Evolutionary conservation across 1,140 invertebrate genomes (phyloP), one percentile per base, ranked within the genome.

Genomic region (Trichonephila inaurata): DNA sequence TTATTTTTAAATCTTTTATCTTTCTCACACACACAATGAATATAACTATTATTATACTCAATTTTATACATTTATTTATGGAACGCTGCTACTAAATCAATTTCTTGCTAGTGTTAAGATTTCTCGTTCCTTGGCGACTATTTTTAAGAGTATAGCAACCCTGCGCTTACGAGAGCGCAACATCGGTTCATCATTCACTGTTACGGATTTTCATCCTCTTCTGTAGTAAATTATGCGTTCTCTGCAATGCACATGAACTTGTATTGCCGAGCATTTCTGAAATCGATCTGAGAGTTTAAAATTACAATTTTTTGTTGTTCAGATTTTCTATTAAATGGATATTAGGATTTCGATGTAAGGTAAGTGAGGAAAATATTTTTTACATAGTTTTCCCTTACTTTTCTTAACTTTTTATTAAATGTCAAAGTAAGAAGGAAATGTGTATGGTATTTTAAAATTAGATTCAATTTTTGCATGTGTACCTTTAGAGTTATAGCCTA

Each of bases 181-280:
- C 44, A 58, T 83, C 7, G 28, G 82, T 58, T 83, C 82, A 83
- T 83, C 82, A 16, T 83, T 83, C 51, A 77, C 82, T 58, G 14
- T 19, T 58, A 51, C 40, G n/a, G 82, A 83, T 83, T 28, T 51
- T 83, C 82, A 83, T 83, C 44, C 82, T 83, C 51, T 83, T 60
- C 82, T 6, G 5, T 16, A 18, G 51, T 58, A 51, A 58, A 83
- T 83, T 83, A n/a, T 83, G 16, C 72, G 5, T 33, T 77, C 28
- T 77, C 72, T 40, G 14, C 24, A 18, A 77, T 77, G 5, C 18
- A 21, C 21, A 16, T 64, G 62, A 40, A 77, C 72, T 40, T 7
- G 72, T 2, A 33, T 77, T 28, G 28, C 33, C 72, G 24, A 77
- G 5, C 16, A 33, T 16, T 16, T 77, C 72, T 40, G 72, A 24